Conservation (phyloP, 2,888 invertebrate genomes). For the Polymixis lichenea region DNA sequence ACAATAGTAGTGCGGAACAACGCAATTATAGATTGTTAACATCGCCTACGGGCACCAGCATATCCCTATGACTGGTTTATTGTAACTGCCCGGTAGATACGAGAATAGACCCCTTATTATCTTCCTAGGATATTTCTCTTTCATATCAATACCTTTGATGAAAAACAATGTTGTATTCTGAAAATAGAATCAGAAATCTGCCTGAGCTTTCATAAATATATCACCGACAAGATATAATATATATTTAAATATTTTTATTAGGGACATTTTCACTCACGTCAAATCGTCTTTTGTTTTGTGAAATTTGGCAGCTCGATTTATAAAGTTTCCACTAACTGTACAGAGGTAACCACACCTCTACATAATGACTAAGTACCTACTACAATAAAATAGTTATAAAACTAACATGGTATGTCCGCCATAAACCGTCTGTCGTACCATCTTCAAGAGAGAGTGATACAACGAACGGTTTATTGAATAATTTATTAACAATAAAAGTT, state of each 20-base stretch:
- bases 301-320: slow-evolving; percentile 3
- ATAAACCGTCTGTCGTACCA: slow-evolving; percentile 39
- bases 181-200: neutral
- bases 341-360: slow-evolving; percentile 19
- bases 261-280: neutral
- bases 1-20: slow-evolving; percentile 42
- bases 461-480: slow-evolving; percentile 38
- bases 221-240: neutral
- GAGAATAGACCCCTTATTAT: slow-evolving; percentile 18
- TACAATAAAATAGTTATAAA: slow-evolving; percentile 50
- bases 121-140: slow-evolving; percentile 5
- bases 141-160: neutral
- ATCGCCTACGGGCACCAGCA: slow-evolving; percentile 42
- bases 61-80: slow-evolving; percentile 11
- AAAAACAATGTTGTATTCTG: neutral
- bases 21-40: slow-evolving; percentile 52
- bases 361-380: slow-evolving; percentile 5
- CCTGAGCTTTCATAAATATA: neutral
- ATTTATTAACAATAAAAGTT: slow-evolving; percentile 47
- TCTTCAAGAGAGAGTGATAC: slow-evolving; percentile 40
- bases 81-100: neutral
- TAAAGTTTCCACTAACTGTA: slow-evolving; percentile 29
- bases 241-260: neutral
- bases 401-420: slow-evolving; percentile 22
- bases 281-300: neutral